Evolutionary conservation across 2,888 invertebrate genomes (phyloP).

Genomic region (Scrobipalpa costella): DNA sequence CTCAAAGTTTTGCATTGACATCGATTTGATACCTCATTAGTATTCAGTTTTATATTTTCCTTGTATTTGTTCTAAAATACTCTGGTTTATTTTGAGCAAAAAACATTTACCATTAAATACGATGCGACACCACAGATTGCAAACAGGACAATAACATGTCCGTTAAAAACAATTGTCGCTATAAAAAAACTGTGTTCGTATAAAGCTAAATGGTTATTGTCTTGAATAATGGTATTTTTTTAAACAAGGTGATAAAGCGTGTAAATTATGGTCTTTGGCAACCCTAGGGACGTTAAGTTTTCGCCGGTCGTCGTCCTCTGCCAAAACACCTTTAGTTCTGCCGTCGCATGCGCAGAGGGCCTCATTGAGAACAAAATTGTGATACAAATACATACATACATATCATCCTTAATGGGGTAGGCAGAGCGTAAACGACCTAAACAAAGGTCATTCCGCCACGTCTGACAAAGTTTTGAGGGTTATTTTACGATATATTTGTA

Average conservation of each 20-base stretch:
- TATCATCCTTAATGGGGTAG: too few relatives aligned
- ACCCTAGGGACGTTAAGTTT: conserved; percentile 41
- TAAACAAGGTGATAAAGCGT: conserved; percentile 37
- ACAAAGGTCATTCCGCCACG: too few relatives aligned
- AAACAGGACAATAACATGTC: conserved; percentile 3
- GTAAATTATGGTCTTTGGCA: conserved; percentile 47
- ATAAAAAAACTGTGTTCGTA: background rate
- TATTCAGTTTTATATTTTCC: background rate
- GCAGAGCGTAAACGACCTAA: too few relatives aligned
- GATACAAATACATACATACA: too few relatives aligned
- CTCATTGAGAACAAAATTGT: conserved; percentile 8
- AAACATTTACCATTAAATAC: conserved; percentile 3
- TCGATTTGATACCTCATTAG: background rate
- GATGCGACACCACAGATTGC: background rate
- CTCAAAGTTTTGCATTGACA: background rate
- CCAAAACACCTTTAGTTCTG: conserved; percentile 15
- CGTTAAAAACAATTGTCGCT: background rate
- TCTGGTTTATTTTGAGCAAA: background rate
- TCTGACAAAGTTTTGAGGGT: too few relatives aligned
- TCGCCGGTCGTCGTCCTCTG: conserved; percentile 33
- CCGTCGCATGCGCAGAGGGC: background rate
- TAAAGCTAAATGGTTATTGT: conserved; percentile 2
- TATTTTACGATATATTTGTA: too few relatives aligned
- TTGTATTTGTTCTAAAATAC: conserved; percentile 1
- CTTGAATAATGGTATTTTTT: background rate